Conservation (phyloP, 2,113 vertebrate species). For the Orientallactaga bullata region DNA sequence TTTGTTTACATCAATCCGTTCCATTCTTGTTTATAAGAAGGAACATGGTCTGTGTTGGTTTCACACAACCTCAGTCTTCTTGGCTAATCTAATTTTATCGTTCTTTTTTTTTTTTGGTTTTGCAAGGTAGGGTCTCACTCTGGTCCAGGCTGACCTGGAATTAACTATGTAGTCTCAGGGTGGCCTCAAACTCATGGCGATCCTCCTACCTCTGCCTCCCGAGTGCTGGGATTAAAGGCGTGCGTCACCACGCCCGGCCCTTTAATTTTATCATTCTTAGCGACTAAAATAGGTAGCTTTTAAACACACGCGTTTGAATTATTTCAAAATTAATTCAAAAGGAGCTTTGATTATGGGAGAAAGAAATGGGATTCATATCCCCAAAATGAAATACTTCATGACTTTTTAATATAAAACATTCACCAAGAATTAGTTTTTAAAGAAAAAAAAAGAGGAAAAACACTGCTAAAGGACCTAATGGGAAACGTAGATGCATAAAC, state of each 20-base stretch:
- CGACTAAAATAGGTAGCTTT: not conserved
- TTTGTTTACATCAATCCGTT: too few species aligned
- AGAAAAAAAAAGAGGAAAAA: constrained; percentile 29
- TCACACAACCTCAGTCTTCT: not conserved
- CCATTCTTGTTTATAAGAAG: not conserved
- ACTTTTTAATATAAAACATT: constrained; percentile 45
- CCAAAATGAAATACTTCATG: constrained; percentile 52
- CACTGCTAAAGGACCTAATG: constrained; percentile 37
- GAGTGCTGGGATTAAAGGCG: too few species aligned
- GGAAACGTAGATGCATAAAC: constrained; percentile 67
- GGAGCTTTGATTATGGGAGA: not conserved
- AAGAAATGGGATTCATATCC: constrained; percentile 30
- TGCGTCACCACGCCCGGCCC: too few species aligned
- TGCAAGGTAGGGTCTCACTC: too few species aligned
- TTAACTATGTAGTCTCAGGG: too few species aligned
- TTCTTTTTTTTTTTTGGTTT: too few species aligned
- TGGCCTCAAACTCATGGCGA: too few species aligned
- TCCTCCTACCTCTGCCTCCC: too few species aligned
- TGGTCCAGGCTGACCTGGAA: too few species aligned
- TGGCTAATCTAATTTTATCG: not conserved
- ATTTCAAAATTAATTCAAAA: constrained; percentile 17
- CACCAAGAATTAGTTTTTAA: constrained; percentile 48
- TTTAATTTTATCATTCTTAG: not conserved
- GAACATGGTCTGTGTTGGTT: not conserved
- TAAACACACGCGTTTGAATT: not conserved